These are phyloP conservation scores for Drosophila cyrtoloma DNA, from an alignment of 2,888 invertebrate genomes.

Conservation along the genomic window DNA sequence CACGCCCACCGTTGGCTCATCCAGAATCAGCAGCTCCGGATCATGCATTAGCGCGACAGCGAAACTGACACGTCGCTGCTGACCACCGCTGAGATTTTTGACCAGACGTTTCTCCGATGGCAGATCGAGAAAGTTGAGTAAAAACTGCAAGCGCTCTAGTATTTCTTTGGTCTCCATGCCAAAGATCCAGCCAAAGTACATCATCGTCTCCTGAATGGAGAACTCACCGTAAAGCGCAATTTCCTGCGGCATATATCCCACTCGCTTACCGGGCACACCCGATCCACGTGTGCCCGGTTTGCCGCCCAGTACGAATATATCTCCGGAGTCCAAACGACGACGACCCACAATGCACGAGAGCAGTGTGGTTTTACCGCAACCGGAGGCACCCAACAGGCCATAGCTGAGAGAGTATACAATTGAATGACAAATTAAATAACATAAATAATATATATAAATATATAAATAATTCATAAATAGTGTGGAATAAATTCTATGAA, in stretches of 20 bases:
- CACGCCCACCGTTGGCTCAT: conserved; percentile 97
- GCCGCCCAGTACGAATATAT: conserved; percentile 95
- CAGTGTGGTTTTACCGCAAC: conserved; percentile 98
- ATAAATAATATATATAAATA: neutral
- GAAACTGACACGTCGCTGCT: conserved; percentile 95
- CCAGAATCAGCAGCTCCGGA: conserved; percentile 95
- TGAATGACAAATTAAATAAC: neutral
- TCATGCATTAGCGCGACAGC: conserved; percentile 97
- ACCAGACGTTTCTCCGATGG: conserved; percentile 94
- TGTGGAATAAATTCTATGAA: neutral
- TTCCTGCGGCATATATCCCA: conserved; percentile 99
- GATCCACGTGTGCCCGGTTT: conserved; percentile 95
- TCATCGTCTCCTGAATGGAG: conserved; percentile 97
- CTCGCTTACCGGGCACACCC: conserved; percentile 95
- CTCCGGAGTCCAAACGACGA: conserved; percentile 93
- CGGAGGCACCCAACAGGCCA: conserved; percentile 96
- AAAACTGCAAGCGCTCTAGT: conserved; percentile 91
- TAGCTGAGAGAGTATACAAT: conserved; percentile 88
- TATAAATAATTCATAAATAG: neutral
- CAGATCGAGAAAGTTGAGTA: conserved; percentile 95
- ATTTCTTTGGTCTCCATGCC: conserved; percentile 95
- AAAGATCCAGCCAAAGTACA: conserved; percentile 98
- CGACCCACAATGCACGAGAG: conserved; percentile 96
- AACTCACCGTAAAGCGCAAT: conserved; percentile 96
- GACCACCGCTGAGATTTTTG: conserved; percentile 94